Conservation (phyloP, 2,888 invertebrate genomes). For the Cataglyphis rosenhaueri region DNA sequence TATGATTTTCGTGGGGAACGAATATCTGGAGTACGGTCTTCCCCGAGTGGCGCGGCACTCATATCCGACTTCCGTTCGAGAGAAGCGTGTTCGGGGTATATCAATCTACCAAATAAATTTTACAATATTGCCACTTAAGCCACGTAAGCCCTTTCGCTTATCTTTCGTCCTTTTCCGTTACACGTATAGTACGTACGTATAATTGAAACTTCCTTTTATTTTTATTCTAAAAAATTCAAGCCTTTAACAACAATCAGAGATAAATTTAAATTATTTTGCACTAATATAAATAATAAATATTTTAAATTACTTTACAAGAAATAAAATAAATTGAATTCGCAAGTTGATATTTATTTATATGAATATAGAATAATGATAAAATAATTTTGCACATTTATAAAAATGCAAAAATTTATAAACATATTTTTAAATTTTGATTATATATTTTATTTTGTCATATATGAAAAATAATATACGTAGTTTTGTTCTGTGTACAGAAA, state of each 20-base stretch:
- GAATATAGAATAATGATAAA: not conserved
- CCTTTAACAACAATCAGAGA: not conserved
- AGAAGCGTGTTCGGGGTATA: not conserved
- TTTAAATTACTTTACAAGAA: not conserved
- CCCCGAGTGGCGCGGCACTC: not conserved
- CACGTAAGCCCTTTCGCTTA: not conserved
- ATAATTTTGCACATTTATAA: not conserved
- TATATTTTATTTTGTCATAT: not conserved
- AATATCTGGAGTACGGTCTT: constrained; percentile 35
- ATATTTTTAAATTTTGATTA: not conserved
- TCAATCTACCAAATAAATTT: constrained; percentile 7
- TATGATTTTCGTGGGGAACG: constrained; percentile 54
- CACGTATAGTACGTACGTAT: not conserved
- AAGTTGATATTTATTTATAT: not conserved
- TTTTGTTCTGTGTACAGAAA: not conserved
- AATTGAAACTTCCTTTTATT: not conserved
- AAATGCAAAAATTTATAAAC: not conserved
- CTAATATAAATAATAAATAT: not conserved
- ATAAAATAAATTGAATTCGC: not conserved
- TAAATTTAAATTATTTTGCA: not conserved
- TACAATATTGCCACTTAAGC: not conserved
- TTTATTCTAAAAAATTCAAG: not conserved
- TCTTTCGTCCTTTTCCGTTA: not conserved
- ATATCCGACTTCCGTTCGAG: constrained; percentile 44
- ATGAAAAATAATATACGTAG: not conserved